Evolutionary conservation across 2,888 invertebrate genomes (phyloP), one percentile per base, ranked within the genome.

Genomic region (Eretmocerus hayati): DNA sequence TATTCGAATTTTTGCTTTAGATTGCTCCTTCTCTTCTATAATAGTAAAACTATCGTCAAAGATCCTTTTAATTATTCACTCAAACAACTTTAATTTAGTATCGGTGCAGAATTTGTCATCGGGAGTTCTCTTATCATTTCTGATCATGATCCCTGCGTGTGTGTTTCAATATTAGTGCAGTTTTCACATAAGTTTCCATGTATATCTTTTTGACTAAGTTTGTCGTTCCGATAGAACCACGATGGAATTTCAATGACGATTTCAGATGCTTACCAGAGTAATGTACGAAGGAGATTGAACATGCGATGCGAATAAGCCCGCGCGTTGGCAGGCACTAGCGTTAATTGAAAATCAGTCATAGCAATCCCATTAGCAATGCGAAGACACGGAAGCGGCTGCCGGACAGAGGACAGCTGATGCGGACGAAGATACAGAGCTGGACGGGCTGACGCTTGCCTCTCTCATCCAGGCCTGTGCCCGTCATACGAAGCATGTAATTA

Each of bases 401-500:
- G 6, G 19, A 52, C 50, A 45, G 43, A 36, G 33, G 47, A 42
- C 44, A 26, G 33, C 30, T n/a, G 26, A 26, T 6, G 11, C 8
- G 39, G 47, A 46, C 37, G 50, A 37, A 50, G 32, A 22, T 19
- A 37, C n/a, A 41, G 36, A 37, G 31, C 21, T 21, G 36, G 41
- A 15, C 11, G 13, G 31, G 11, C 26, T 26, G 26, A 26, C 26
- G 26, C 26, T 26, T 11, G 26, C 26, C 8, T 51, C 47, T 50
- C 46, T 53, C 57, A 48, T 62, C 61, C 62, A 65, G 66, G 62
- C 6, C 8, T 64, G 62, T 62, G 62, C 57, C 63, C 66, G 67
- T 66, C 67, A 64, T 11, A 26, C 66, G 60, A 66, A 62, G 63
- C 64, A 63, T 66, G 68, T 66, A 67, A 67, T 67, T 67, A 67